phyloP scores from a whole-genome alignment of 2,888 invertebrate genomes.

The Stenotaenia linearis region DNA sequence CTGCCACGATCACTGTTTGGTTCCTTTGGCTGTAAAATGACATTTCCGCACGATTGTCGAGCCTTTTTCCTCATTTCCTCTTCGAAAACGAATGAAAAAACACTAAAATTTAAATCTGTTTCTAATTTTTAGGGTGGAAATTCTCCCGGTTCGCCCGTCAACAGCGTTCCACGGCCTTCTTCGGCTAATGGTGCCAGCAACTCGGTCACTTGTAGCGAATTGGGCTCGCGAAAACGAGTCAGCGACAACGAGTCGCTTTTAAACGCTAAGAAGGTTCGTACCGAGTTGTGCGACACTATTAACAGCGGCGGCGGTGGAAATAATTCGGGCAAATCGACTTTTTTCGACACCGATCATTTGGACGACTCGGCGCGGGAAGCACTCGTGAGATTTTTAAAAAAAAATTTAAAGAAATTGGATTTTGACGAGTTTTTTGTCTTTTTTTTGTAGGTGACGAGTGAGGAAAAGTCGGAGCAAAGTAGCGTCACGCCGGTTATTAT shows the following conservation, averaged over 20 bases:
- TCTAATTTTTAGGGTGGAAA: background rate
- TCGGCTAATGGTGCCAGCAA: slow-evolving; percentile 30
- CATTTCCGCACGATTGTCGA: background rate
- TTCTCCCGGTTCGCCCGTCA: background rate
- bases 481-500: slow-evolving; percentile 31
- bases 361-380: slow-evolving; percentile 33
- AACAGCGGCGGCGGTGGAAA: background rate
- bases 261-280: slow-evolving; percentile 26
- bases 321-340: too few species aligned
- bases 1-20: background rate
- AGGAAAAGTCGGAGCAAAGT: background rate
- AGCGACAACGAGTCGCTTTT: background rate
- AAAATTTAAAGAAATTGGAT: background rate
- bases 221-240: background rate
- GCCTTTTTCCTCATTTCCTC: too few species aligned
- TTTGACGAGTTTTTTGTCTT: background rate
- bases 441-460: background rate
- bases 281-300: background rate
- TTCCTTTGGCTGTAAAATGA: background rate
- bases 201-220: background rate
- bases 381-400: slow-evolving; percentile 27
- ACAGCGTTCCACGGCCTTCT: background rate
- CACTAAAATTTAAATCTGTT: background rate
- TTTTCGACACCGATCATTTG: background rate
- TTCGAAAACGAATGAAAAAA: too few species aligned